Conservation (phyloP, 1,140 invertebrate species). For the Sarcophaga peregrina region DNA sequence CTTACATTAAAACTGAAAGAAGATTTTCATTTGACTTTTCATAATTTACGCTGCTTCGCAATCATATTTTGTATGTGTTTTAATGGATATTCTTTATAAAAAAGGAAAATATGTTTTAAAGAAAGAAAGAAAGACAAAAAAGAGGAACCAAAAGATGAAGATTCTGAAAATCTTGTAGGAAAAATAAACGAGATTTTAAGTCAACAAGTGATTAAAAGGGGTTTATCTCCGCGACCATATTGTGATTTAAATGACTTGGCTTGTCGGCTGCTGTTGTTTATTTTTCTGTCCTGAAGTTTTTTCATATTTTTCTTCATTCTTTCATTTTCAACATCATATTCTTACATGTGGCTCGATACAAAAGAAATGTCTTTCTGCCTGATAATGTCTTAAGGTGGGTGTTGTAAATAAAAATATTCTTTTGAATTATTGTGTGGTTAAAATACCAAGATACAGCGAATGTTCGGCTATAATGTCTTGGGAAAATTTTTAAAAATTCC, state of each 20-base stretch:
- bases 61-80: not conserved
- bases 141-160: not conserved
- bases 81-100: not conserved
- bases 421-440: too few species aligned
- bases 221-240: not conserved
- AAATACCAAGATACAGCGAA: too few species aligned
- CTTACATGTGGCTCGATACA: too few species aligned
- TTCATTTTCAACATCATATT: too few species aligned
- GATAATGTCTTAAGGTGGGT: too few species aligned
- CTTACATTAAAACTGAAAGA: not conserved
- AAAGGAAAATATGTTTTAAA: not conserved
- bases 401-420: too few species aligned
- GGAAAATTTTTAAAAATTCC: too few species aligned
- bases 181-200: constrained; percentile 6
- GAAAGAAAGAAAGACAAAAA: not conserved
- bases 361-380: too few species aligned
- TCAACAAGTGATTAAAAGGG: constrained; percentile 12
- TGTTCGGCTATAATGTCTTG: too few species aligned
- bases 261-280: not conserved
- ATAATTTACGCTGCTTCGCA: not conserved
- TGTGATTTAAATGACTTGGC: not conserved
- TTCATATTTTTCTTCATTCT: too few species aligned
- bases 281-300: not conserved
- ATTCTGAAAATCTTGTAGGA: not conserved
- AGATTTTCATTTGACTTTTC: not conserved